These are phyloP conservation scores for Diadumene lineata DNA, from an alignment of 92 coral and sea anemone genomes.

Conservation along the genomic window DNA sequence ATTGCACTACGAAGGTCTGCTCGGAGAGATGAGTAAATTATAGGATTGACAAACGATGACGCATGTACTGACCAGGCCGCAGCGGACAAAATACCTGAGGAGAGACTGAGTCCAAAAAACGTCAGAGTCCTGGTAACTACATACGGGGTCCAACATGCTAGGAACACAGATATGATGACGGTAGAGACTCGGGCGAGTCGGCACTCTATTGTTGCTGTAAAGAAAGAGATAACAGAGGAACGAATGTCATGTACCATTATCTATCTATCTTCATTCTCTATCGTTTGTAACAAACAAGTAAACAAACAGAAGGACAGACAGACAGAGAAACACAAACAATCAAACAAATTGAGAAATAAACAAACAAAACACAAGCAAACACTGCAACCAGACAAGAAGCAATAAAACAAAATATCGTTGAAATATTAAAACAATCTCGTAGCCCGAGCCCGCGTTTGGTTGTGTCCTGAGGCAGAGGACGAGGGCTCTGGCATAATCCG, in stretches of 20 bases:
- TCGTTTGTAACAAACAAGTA: no score
- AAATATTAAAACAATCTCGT: background rate
- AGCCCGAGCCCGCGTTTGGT: background rate
- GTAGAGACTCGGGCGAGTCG: conserved; percentile 45
- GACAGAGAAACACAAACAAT: no score
- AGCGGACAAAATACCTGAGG: conserved; percentile 31
- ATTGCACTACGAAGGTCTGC: conserved; percentile 23
- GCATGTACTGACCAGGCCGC: conserved; percentile 52
- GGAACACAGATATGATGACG: conserved; percentile 38
- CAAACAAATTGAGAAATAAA: no score
- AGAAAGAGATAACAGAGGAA: background rate
- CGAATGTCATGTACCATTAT: no score
- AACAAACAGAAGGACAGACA: background rate
- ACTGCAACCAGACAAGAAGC: no score
- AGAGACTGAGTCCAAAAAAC: conserved; percentile 34
- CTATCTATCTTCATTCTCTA: no score
- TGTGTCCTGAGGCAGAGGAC: background rate
- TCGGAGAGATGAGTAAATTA: conserved; percentile 36
- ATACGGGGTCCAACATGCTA: conserved; percentile 62
- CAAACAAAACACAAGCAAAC: no score
- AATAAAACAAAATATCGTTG: no score
- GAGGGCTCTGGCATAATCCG: background rate
- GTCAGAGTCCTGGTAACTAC: conserved; percentile 51
- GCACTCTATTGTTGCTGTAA: conserved; percentile 37
- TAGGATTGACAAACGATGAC: conserved; percentile 50